These are phyloP conservation scores for Oryzias woworae DNA, from an alignment of 2,113 vertebrate genomes.

Conservation along the genomic window DNA sequence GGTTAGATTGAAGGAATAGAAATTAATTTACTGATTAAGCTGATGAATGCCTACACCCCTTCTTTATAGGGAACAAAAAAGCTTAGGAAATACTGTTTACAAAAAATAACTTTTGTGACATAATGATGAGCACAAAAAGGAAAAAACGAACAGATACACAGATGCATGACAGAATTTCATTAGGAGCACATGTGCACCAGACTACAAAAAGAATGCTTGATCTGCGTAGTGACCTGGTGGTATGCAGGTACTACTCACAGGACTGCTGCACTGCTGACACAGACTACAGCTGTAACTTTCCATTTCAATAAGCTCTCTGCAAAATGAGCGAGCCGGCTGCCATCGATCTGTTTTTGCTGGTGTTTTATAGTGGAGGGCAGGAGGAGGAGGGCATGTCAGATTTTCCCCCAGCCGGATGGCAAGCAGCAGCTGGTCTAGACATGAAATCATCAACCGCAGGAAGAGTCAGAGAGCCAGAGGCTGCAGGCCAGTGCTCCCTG, in stretches of 20 bases:
- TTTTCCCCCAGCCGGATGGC: slow-evolving; percentile 53
- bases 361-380: slow-evolving; percentile 32
- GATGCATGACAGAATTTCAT: too few species aligned
- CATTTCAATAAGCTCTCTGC: slow-evolving; percentile 20
- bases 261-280: slow-evolving; percentile 10
- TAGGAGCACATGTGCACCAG: background rate
- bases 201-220: background rate
- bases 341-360: slow-evolving; percentile 44
- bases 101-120: too few species aligned
- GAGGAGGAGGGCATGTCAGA: slow-evolving; percentile 41
- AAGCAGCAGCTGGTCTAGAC: slow-evolving; percentile 56
- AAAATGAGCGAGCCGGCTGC: background rate
- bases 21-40: too few species aligned
- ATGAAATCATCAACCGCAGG: slow-evolving; percentile 62
- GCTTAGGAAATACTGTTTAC: too few species aligned
- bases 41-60: too few species aligned
- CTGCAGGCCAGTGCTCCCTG: slow-evolving; percentile 11
- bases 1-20: too few species aligned
- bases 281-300: slow-evolving; percentile 22
- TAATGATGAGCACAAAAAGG: too few species aligned
- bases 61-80: too few species aligned
- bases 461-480: slow-evolving; percentile 15
- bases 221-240: background rate
- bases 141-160: too few species aligned
- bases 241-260: background rate